A percentile compares a stretch with the other conserved stretches of the same genome.
Evolutionary conservation across 2,888 invertebrate species (phyloP).

Genomic region (Serrognathus titanus): DNA sequence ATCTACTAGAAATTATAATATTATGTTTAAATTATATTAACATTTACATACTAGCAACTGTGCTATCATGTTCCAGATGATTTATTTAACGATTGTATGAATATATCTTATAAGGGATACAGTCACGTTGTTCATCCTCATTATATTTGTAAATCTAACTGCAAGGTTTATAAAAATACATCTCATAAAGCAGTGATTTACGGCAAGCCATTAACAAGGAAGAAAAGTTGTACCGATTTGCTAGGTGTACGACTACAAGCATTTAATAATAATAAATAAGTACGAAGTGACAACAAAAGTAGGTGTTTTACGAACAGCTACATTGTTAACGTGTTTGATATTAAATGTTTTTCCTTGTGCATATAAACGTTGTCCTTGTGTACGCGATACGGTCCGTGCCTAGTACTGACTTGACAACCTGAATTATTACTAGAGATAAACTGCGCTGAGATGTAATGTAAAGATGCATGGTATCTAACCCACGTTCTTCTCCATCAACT

Average conservation of each 20-base stretch:
- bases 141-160: slow-evolving; percentile 14
- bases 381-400: slow-evolving; percentile 42
- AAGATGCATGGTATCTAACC: slow-evolving; percentile 48
- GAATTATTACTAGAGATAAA: slow-evolving; percentile 46
- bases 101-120: slow-evolving; percentile 9
- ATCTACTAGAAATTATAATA: too few species aligned
- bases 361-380: slow-evolving; percentile 41
- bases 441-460: slow-evolving; percentile 46
- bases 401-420: slow-evolving; percentile 44
- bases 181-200: slow-evolving; percentile 14
- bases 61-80: too few species aligned
- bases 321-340: slow-evolving; percentile 44
- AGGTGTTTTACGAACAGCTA: slow-evolving; percentile 42
- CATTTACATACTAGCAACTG: too few species aligned
- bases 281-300: slow-evolving; percentile 33
- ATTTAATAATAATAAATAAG: slow-evolving; percentile 28
- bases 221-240: slow-evolving; percentile 17
- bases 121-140: slow-evolving; percentile 14
- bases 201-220: slow-evolving; percentile 10
- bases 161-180: slow-evolving; percentile 16
- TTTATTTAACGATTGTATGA: slow-evolving; percentile 3
- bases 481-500: slow-evolving; percentile 45
- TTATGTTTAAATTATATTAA: too few species aligned
- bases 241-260: slow-evolving; percentile 22
- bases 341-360: slow-evolving; percentile 42